Evolutionary conservation across 2,113 vertebrate species (phyloP), one percentile per base, ranked within the genome.

Genomic region (Genyomyrus donnyi): DNA sequence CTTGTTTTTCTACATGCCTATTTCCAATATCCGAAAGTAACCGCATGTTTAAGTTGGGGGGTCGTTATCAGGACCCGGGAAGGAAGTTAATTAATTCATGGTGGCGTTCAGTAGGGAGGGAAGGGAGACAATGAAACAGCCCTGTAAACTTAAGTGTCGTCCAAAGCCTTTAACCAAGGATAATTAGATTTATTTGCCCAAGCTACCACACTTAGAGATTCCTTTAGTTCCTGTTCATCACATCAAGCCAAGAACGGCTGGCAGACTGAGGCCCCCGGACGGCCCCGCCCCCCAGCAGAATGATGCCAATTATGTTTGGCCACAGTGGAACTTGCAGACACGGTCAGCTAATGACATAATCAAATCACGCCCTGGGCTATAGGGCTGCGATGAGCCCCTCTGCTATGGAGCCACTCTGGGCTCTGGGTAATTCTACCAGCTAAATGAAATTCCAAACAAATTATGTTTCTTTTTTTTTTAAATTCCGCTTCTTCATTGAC

Each of bases 391-490:
- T 21, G 46, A 85, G 83, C 19, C 85, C 45, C n/a, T 87, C 49
- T 87, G 3, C 27, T 45, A 9, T n/a, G 10, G 84, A 52, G 85
- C 49, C n/a, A 52, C 46, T 27, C 19, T 19, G 10, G 49, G 49
- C 45, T 46, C 21, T 48, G 83, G 8, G 39, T 46, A 87, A 87
- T 52, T 52, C 46, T 50, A 11, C 24, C 31, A 58, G 15, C 27
- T 58, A 88, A 88, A 88, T 56, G 87, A 88, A 56, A 88, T 58
- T 45, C 87, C 87, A 88, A 31, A 88, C 50, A 88, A 88, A 88
- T 42, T 88, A 88, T 70, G 88, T 70, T 48, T 74, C 8, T 58
- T 42, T 89, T 74, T 74, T 89, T 74, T n/a, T 48, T 0, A 17
- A 85, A 85, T n/a, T 46, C 39, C 24, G 1, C 42, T 48, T 48